Evolutionary conservation across 2,113 vertebrate genomes (phyloP).

Genomic region (Hyaena hyaena): DNA sequence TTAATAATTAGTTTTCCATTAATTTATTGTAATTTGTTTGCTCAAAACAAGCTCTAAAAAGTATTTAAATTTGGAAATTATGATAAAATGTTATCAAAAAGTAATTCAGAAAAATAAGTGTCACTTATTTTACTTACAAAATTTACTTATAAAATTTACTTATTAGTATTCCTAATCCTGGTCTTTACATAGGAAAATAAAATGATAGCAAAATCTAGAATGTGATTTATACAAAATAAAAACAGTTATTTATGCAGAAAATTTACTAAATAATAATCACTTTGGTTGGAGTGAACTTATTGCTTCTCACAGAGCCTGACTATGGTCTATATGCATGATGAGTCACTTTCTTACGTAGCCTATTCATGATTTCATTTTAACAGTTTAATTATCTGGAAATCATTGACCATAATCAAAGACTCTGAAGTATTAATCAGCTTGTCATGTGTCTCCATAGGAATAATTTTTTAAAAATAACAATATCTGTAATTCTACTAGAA

Average conservation of each 20-base stretch:
- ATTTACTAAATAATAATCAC: constrained; percentile 49
- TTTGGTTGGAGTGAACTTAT: constrained; percentile 78
- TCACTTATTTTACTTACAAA: not conserved
- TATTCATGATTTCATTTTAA: constrained; percentile 84
- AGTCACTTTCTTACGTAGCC: constrained; percentile 80
- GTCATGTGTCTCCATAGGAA: constrained; percentile 75
- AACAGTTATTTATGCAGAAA: constrained; percentile 29
- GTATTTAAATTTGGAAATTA: constrained; percentile 75
- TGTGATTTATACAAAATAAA: constrained; percentile 26
- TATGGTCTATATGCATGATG: constrained; percentile 78
- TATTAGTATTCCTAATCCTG: not conserved
- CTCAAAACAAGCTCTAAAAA: constrained; percentile 80
- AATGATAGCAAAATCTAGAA: not conserved
- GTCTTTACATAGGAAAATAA: not conserved
- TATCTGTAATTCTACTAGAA: constrained; percentile 72
- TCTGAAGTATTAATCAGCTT: constrained; percentile 82
- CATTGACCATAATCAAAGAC: constrained; percentile 82
- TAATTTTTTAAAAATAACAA: constrained; percentile 77
- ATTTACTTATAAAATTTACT: too few relatives aligned
- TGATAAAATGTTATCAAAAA: not conserved
- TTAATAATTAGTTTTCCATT: constrained; percentile 76
- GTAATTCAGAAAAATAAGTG: not conserved
- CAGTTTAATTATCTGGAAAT: constrained; percentile 84
- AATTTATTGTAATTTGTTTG: constrained; percentile 78
- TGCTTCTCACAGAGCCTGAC: constrained; percentile 70